Evolutionary conservation across 2,888 invertebrate species (phyloP).

Genomic region (Liodrosophila aerea): DNA sequence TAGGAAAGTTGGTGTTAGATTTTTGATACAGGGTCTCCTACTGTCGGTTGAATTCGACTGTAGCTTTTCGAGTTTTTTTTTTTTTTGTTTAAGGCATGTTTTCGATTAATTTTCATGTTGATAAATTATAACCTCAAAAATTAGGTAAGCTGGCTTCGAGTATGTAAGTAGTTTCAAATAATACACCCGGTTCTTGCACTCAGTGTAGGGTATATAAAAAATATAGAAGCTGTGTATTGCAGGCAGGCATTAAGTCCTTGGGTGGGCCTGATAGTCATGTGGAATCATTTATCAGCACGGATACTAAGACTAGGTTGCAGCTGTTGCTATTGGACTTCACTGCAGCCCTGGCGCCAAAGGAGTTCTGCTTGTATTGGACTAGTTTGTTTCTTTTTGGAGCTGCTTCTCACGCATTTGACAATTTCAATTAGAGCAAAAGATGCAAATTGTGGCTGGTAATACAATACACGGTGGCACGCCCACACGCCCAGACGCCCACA

Average conservation of each 20-base stretch:
- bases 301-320: constrained; percentile 20
- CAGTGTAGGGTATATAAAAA: constrained; percentile 21
- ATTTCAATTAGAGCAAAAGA: constrained; percentile 59
- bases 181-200: too few relatives aligned
- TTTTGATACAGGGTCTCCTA: too few relatives aligned
- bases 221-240: constrained; percentile 30
- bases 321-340: not conserved
- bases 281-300: constrained; percentile 46
- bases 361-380: too few relatives aligned
- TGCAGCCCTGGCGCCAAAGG: not conserved
- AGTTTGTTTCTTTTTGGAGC: not conserved
- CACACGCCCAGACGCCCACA: constrained; percentile 19
- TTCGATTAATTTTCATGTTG: too few relatives aligned
- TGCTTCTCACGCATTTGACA: constrained; percentile 23
- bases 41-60: too few relatives aligned
- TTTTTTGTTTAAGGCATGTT: too few relatives aligned
- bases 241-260: constrained; percentile 30
- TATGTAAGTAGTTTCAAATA: too few relatives aligned
- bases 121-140: too few relatives aligned
- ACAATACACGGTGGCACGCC: constrained; percentile 59
- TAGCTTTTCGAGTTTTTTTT: too few relatives aligned
- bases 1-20: too few relatives aligned
- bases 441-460: constrained; percentile 73
- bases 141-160: too few relatives aligned
- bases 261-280: constrained; percentile 23